Conservation (phyloP, 2,888 invertebrate genomes). For the Alviniconcha strummeri region DNA sequence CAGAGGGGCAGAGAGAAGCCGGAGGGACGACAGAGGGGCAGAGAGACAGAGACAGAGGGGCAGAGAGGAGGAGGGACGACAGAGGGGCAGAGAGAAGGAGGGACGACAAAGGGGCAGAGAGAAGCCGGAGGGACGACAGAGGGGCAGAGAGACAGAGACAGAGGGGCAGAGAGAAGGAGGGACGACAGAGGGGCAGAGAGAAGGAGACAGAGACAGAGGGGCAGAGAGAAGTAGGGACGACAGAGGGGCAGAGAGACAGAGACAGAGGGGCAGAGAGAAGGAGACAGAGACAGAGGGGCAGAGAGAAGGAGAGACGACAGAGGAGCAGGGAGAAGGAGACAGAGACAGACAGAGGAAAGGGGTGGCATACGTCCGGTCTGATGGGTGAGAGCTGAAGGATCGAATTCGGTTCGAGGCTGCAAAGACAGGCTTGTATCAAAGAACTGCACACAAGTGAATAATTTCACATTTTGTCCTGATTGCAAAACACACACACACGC, state of each 20-base stretch:
- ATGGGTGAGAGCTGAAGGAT: too few species aligned
- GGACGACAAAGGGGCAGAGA: neutral
- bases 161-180: neutral
- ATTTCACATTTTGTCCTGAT: too few species aligned
- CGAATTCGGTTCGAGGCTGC: too few species aligned
- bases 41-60: neutral
- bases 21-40: neutral
- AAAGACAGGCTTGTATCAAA: too few species aligned
- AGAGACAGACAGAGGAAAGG: neutral
- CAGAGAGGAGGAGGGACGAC: constrained; percentile 5
- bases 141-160: neutral
- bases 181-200: constrained; percentile 2
- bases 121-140: too few species aligned
- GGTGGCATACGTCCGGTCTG: neutral
- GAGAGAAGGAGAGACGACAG: neutral
- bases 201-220: neutral
- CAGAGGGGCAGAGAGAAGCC: neutral
- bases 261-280: neutral
- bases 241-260: neutral
- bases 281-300: neutral
- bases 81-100: constrained; percentile 2
- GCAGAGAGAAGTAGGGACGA: neutral
- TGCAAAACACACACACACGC: too few species aligned
- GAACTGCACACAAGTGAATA: too few species aligned
- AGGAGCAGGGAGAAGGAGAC: neutral